phyloP scores from a whole-genome alignment of 2,113 vertebrate species.

The Tretioscincus oriximinensis region DNA sequence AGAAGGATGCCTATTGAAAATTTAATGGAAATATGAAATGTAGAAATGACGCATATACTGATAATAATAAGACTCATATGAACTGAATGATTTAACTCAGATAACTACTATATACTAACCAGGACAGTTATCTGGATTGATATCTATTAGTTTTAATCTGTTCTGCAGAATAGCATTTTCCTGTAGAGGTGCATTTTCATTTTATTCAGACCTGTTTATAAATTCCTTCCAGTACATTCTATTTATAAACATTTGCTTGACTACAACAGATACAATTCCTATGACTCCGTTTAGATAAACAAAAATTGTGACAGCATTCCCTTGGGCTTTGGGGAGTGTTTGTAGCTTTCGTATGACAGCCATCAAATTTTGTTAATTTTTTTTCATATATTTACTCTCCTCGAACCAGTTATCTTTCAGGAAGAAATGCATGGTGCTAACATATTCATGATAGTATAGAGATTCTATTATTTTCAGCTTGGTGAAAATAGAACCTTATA shows the following conservation, averaged over 20 bases:
- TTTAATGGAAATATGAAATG: no score
- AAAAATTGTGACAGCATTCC: constrained; percentile 25
- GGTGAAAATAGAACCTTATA: constrained; percentile 85
- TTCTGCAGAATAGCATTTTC: constrained; percentile 20
- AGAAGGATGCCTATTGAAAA: no score
- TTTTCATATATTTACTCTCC: constrained; percentile 36
- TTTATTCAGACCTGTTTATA: background rate
- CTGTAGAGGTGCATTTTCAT: background rate
- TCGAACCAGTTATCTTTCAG: constrained; percentile 78
- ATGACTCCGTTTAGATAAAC: constrained; percentile 13
- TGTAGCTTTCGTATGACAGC: constrained; percentile 31
- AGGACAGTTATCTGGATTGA: background rate
- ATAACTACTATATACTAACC: no score
- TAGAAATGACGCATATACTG: no score
- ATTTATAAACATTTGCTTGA: constrained; percentile 2
- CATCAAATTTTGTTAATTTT: constrained; percentile 20
- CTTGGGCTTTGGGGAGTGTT: background rate
- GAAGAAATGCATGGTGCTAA: constrained; percentile 79
- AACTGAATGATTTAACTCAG: no score
- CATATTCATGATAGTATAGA: constrained; percentile 77
- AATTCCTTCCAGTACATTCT: constrained; percentile 8
- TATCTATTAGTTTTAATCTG: background rate
- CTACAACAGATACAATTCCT: constrained; percentile 12
- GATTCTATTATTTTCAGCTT: constrained; percentile 66
- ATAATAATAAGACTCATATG: no score